Conservation (phyloP, 1,140 invertebrate genomes). For the Temnothorax longispinosus region DNA sequence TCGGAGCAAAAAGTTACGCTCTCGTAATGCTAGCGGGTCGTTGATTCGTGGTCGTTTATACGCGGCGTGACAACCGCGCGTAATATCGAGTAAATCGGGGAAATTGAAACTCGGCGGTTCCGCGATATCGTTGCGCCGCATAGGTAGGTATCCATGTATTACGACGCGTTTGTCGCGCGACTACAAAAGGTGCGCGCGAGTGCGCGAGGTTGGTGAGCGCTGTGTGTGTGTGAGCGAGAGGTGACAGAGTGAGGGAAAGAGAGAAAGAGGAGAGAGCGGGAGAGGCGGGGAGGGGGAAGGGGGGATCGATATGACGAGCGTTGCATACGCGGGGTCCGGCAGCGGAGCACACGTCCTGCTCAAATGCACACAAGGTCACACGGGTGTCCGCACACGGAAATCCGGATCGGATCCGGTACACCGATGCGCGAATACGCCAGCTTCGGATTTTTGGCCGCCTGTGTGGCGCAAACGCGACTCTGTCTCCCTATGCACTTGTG, state of each 20-base stretch:
- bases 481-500: constrained; percentile 22
- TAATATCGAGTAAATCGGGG: constrained; percentile 64
- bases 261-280: constrained; percentile 34
- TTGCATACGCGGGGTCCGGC: constrained; percentile 72
- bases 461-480: constrained; percentile 42
- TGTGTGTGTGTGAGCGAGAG: constrained; percentile 35
- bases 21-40: constrained; percentile 44
- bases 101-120: constrained; percentile 61
- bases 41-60: constrained; percentile 58
- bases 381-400: constrained; percentile 82
- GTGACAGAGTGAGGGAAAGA: constrained; percentile 29
- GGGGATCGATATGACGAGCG: constrained; percentile 75
- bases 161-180: constrained; percentile 46
- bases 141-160: constrained; percentile 51
- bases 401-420: constrained; percentile 79
- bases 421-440: constrained; percentile 52
- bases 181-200: constrained; percentile 53
- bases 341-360: constrained; percentile 76
- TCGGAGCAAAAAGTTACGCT: constrained; percentile 43
- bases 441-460: constrained; percentile 51
- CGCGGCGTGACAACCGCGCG: constrained; percentile 48
- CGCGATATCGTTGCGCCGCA: constrained; percentile 32
- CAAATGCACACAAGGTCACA: constrained; percentile 81
- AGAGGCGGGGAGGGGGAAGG: neutral
- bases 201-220: constrained; percentile 25